phyloP scores from a whole-genome alignment of 1,140 invertebrate genomes.

The Lordiphosa collinella region DNA sequence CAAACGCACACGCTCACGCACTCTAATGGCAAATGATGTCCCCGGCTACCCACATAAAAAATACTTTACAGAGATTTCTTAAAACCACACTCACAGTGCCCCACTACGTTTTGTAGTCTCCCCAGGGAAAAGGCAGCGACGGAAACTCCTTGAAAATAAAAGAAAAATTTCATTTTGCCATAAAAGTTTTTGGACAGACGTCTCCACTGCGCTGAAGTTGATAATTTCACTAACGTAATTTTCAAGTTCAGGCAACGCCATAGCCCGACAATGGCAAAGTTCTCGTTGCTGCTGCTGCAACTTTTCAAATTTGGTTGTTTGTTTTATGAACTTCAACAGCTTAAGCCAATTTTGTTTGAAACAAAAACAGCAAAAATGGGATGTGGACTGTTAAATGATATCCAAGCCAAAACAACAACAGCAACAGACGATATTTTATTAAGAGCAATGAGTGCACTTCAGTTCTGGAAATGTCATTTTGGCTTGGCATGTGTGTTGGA shows the following conservation, averaged over 20 bases:
- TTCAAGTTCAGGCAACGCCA: constrained; percentile 51
- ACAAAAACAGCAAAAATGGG: constrained; percentile 16
- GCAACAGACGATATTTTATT: constrained; percentile 3
- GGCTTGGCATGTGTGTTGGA: background rate
- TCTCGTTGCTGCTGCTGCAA: constrained; percentile 39
- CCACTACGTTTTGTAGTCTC: constrained; percentile 8
- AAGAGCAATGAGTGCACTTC: constrained; percentile 12
- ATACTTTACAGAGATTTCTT: constrained; percentile 10
- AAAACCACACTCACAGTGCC: background rate
- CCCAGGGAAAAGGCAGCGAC: background rate
- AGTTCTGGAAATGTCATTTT: constrained; percentile 7
- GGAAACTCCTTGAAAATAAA: constrained; percentile 19
- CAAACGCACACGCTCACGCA: background rate
- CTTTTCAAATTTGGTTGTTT: constrained; percentile 64
- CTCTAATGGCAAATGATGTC: constrained; percentile 16
- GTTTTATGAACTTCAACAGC: constrained; percentile 61
- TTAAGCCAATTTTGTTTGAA: constrained; percentile 53
- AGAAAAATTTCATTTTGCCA: constrained; percentile 28
- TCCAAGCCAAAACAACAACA: constrained; percentile 22
- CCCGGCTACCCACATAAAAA: constrained; percentile 9
- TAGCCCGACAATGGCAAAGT: constrained; percentile 29
- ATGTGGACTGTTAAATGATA: constrained; percentile 26
- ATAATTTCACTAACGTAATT: constrained; percentile 65
- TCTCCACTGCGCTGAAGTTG: constrained; percentile 26
- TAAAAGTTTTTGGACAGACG: constrained; percentile 37